Conservation (phyloP, 1,140 invertebrate species). For the Dreissena polymorpha region DNA sequence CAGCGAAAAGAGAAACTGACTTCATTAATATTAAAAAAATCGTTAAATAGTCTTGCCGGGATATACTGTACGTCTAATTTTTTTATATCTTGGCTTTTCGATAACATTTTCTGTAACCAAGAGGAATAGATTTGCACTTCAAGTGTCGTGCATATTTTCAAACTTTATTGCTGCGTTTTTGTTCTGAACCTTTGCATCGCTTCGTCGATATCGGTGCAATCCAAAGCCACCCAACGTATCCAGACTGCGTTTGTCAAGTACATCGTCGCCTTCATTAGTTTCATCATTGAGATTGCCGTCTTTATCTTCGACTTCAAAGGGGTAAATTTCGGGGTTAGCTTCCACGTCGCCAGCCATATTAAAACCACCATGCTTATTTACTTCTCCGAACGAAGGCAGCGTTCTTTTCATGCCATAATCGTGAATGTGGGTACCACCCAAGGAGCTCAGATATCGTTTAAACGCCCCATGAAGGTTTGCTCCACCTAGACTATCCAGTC, state of each 20-base stretch:
- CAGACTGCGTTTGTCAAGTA: not conserved
- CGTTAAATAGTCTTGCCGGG: too few relatives aligned
- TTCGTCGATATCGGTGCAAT: too few relatives aligned
- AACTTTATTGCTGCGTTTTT: not conserved
- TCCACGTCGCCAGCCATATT: constrained; percentile 12
- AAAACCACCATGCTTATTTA: constrained; percentile 20
- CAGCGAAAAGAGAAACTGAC: too few relatives aligned
- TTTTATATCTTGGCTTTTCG: too few relatives aligned
- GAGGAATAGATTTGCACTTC: too few relatives aligned
- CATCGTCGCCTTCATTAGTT: not conserved
- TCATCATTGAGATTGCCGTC: constrained; percentile 19
- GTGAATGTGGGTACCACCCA: constrained; percentile 41
- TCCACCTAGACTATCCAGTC: constrained; percentile 25
- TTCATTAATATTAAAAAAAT: too few relatives aligned
- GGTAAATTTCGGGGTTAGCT: constrained; percentile 19
- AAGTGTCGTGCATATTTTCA: not conserved
- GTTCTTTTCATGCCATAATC: constrained; percentile 28
- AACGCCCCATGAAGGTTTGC: constrained; percentile 10
- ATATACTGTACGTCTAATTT: too few relatives aligned
- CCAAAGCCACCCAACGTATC: too few relatives aligned
- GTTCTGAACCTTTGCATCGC: not conserved
- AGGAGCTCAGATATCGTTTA: constrained; percentile 40
- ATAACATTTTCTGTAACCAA: too few relatives aligned
- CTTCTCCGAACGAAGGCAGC: constrained; percentile 32
- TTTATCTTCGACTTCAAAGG: constrained; percentile 16